A percentile compares a stretch with the other conserved stretches of the same genome.
Evolutionary conservation across 2,113 vertebrate species (phyloP).

Genomic region (Myanophis thanlyinensis): DNA sequence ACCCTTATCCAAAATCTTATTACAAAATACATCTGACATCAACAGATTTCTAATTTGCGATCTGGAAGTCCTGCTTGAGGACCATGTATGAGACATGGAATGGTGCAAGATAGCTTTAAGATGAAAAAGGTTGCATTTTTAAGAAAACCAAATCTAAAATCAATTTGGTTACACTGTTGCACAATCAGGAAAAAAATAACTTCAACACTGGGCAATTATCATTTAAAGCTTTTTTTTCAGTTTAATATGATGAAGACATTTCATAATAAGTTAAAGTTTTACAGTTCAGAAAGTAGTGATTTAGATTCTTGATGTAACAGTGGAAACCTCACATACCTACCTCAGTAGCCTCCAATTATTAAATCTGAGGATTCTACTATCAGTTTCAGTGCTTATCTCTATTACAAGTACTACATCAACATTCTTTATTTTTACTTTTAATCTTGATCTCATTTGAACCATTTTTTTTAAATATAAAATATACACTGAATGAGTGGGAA

Average conservation of each 20-base stretch:
- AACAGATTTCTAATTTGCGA: not conserved
- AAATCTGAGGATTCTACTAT: not conserved
- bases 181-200: not conserved
- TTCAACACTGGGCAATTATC: not conserved
- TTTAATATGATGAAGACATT: not conserved
- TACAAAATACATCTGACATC: not conserved
- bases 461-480: not conserved
- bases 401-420: not conserved
- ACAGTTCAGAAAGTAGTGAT: not conserved
- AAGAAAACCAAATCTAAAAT: not conserved
- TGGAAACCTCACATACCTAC: not conserved
- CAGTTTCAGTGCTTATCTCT: not conserved
- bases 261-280: not conserved
- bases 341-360: not conserved
- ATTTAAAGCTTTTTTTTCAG: not conserved
- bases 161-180: not conserved
- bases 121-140: not conserved
- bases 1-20: not conserved
- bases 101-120: not conserved
- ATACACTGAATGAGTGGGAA: not conserved
- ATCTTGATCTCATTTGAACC: not conserved
- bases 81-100: not conserved
- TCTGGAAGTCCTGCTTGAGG: not conserved
- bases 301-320: not conserved
- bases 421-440: not conserved